Conservation (phyloP, 92 coral and sea anemone genomes). For the Virgularia gustaviana region DNA sequence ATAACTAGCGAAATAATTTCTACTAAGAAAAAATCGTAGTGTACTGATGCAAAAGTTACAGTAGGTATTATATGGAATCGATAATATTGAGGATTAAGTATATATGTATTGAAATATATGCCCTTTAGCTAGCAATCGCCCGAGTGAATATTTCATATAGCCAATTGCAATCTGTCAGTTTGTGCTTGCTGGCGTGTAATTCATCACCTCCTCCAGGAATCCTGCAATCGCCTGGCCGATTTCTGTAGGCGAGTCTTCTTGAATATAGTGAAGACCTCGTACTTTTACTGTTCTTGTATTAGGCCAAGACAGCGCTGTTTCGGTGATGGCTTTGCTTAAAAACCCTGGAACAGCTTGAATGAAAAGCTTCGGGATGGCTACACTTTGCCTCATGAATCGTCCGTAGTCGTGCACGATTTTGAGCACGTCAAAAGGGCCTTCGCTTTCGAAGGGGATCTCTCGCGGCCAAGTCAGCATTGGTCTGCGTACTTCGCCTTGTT, state of each 20-base stretch:
- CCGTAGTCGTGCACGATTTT: conserved; percentile 32
- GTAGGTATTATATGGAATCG: too few relatives aligned
- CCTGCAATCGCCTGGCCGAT: conserved; percentile 32
- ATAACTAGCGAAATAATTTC: too few relatives aligned
- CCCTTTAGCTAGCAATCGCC: too few relatives aligned
- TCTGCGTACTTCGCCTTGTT: conserved; percentile 32
- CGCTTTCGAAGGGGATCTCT: conserved; percentile 26
- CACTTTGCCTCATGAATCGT: conserved; percentile 16
- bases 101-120: too few relatives aligned
- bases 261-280: conserved; percentile 35
- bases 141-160: not conserved
- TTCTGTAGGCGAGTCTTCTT: conserved; percentile 44
- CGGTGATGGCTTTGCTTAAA: conserved; percentile 12
- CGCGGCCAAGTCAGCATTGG: conserved; percentile 40
- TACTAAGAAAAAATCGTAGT: too few relatives aligned
- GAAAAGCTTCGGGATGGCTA: conserved; percentile 27
- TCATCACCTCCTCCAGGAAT: conserved; percentile 16
- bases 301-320: conserved; percentile 39
- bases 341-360: conserved; percentile 46
- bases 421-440: conserved; percentile 36
- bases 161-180: not conserved
- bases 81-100: too few relatives aligned
- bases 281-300: conserved; percentile 35
- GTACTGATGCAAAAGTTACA: too few relatives aligned
- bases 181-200: not conserved